phyloP scores from a whole-genome alignment of 1,140 invertebrate genomes.

The Ridgeia piscesae region DNA sequence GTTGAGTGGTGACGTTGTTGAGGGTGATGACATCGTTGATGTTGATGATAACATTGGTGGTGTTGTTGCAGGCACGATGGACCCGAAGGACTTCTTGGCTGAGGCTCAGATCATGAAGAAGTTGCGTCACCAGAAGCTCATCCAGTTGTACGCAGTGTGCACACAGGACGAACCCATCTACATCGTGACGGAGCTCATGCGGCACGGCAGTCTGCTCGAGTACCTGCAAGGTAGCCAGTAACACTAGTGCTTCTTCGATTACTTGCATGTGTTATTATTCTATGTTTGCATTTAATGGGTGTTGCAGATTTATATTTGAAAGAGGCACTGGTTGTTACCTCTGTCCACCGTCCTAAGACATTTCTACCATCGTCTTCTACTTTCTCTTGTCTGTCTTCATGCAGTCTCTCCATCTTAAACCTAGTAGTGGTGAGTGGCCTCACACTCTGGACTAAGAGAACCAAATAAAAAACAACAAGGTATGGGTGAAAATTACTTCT shows the following conservation, averaged over 20 bases:
- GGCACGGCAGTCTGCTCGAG: constrained; percentile 90
- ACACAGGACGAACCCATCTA: constrained; percentile 92
- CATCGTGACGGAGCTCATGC: constrained; percentile 95
- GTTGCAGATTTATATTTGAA: not conserved
- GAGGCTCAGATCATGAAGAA: constrained; percentile 99
- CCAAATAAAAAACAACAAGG: too few species aligned
- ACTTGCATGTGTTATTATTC: not conserved
- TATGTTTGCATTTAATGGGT: not conserved
- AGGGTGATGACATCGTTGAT: not conserved
- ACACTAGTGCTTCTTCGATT: not conserved
- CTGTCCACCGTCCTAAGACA: not conserved
- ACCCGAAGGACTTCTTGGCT: constrained; percentile 96
- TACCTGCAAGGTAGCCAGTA: constrained; percentile 46
- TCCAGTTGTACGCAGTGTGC: constrained; percentile 97
- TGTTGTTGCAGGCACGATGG: constrained; percentile 79
- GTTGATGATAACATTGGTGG: not conserved
- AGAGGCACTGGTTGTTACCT: not conserved
- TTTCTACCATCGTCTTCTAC: not conserved
- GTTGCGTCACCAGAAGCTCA: constrained; percentile 85
- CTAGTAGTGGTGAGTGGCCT: not conserved
- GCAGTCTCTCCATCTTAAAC: not conserved
- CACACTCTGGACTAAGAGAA: too few species aligned
- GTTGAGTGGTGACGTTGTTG: not conserved
- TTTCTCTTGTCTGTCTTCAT: not conserved
- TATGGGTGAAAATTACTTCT: too few species aligned